These are phyloP conservation scores for Cottoperca gobio DNA, from an alignment of 2,797 vertebrate species.

Conservation along the genomic window DNA sequence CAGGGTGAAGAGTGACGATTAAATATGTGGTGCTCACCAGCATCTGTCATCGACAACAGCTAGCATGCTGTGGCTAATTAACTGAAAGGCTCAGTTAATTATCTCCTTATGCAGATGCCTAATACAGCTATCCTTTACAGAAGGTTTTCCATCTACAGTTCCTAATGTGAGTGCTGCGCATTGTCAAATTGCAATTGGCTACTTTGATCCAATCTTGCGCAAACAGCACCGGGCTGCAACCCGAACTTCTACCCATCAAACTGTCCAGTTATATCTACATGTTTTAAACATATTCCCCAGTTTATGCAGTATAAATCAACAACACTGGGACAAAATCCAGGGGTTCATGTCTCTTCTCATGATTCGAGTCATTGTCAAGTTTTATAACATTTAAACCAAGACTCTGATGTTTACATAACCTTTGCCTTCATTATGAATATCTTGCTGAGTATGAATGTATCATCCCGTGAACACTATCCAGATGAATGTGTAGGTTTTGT, in stretches of 20 bases:
- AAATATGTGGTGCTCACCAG: conserved; percentile 21
- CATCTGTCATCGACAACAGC: conserved; percentile 20
- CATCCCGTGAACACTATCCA: background rate
- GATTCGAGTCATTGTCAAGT: background rate
- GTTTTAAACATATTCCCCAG: background rate
- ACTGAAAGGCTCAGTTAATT: conserved; percentile 27
- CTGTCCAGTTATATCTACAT: background rate
- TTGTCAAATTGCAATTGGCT: conserved; percentile 9
- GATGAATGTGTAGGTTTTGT: background rate
- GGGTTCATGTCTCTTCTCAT: background rate
- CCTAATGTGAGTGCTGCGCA: background rate
- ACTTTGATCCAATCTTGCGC: background rate
- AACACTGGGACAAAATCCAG: background rate
- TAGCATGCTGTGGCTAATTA: conserved; percentile 41
- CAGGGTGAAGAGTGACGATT: conserved; percentile 15
- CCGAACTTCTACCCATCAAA: background rate
- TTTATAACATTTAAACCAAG: background rate
- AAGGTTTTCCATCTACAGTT: conserved; percentile 17
- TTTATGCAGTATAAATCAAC: background rate
- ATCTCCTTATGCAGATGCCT: conserved; percentile 8
- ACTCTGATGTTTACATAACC: background rate
- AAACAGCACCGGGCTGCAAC: background rate
- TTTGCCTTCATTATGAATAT: background rate
- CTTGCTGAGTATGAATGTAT: background rate
- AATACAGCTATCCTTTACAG: background rate